phyloP scores from a whole-genome alignment of 2,888 invertebrate genomes.

The Zele albiditarsus region DNA sequence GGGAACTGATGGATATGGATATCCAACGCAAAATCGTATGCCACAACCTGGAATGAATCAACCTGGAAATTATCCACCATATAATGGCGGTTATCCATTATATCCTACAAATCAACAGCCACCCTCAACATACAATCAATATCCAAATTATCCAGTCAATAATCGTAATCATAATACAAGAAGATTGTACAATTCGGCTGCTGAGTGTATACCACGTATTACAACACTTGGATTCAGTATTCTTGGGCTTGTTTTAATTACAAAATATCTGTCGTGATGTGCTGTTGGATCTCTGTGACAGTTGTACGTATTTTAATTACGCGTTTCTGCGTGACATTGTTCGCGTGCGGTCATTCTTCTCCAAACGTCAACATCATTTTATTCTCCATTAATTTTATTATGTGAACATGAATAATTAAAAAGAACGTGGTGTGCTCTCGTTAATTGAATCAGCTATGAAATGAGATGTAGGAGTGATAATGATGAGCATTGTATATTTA shows the following conservation, averaged over 20 bases:
- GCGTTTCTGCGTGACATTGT: slow-evolving; percentile 36
- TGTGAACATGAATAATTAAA: neutral
- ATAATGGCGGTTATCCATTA: slow-evolving; percentile 44
- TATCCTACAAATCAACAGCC: slow-evolving; percentile 54
- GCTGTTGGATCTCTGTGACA: slow-evolving; percentile 4
- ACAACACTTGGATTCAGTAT: slow-evolving; percentile 47
- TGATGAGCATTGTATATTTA: neutral
- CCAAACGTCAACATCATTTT: neutral
- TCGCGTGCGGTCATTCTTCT: neutral
- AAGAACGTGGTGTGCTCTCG: neutral
- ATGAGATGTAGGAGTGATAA: neutral
- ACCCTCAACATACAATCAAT: slow-evolving; percentile 35
- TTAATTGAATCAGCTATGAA: neutral
- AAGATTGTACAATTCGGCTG: slow-evolving; percentile 47
- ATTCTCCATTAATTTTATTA: neutral
- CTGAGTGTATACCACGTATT: slow-evolving; percentile 35
- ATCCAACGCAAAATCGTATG: slow-evolving; percentile 64
- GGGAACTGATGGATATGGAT: slow-evolving; percentile 55
- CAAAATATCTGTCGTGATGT: slow-evolving; percentile 48
- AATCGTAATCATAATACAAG: slow-evolving; percentile 56
- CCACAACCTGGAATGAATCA: slow-evolving; percentile 58
- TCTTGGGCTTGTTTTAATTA: slow-evolving; percentile 41
- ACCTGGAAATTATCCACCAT: slow-evolving; percentile 48
- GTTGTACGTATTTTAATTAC: slow-evolving; percentile 20
- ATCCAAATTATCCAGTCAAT: slow-evolving; percentile 58